Base-by-base conservation (phyloP, 1,140 invertebrate genomes). In the Brachionus sp. region DNA sequence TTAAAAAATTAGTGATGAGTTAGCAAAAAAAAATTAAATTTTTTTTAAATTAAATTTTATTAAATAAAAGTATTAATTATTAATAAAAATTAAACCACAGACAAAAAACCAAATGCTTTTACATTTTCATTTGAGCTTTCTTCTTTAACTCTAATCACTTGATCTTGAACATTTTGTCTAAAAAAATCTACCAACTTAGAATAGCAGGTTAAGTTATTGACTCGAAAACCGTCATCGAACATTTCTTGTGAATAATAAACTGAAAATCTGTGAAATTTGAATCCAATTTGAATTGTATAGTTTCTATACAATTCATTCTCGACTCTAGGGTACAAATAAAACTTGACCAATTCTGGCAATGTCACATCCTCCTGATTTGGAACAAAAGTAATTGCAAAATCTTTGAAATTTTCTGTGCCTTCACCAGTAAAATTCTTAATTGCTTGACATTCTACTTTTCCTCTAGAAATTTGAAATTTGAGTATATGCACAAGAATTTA, bases 191-290 rank as follows among this genome's bases (percentile, higher is more conserved):
- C 77, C n/a, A 80, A 9, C 33, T 44, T 16, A 10, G 50, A 42
- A 44, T 80, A 80, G 25, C 77, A 80, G 3, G 50, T 62, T 5
- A 80, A 25, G 62, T 80, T 66, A 12, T 13, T 80, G 3, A 80
- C 42, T 37, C 77, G 16, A 80, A 80, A 62, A 6, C 77, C 77
- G 29, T 80, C 77, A 62, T 80, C 77, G 16, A 80, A 80, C 50
- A 62, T 57, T 12, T 42, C 19, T 35, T 57, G 33, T 13, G 77
- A 57, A 62, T 62, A 80, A 13, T 80, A 80, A 44, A 80, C 23
- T 42, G 77, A 80, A 66, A 62, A 80, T 62, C 77, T 13, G 29
- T 80, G 62, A 44, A 80, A 80, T 57, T 39, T 80, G 23, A 62
- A 62, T 39, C 62, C 77, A 23, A 80, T 66, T 29, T 80, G 77